Conservation (phyloP, 2,113 vertebrate genomes). For the Cinclus mexicanus region DNA sequence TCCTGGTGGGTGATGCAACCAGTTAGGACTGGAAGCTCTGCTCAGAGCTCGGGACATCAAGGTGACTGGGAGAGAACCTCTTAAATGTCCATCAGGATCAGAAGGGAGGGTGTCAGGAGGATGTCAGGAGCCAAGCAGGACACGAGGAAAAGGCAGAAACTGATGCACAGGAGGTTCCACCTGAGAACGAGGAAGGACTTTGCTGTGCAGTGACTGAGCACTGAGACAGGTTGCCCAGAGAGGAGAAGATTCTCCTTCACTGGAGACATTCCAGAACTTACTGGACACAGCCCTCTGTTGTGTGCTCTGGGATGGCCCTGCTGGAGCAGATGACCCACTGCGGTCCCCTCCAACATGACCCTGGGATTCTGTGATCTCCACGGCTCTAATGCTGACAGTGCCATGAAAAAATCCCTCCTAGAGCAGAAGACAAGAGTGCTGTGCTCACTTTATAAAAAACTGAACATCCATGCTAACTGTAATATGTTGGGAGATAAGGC, state of each 20-base stretch:
- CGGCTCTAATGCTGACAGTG: background rate
- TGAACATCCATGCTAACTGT: background rate
- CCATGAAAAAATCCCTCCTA: background rate
- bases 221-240: background rate
- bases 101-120: background rate
- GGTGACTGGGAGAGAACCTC: background rate
- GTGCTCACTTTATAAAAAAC: background rate
- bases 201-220: fast-evolving
- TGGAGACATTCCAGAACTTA: background rate
- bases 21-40: background rate
- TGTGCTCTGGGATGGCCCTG: background rate
- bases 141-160: background rate
- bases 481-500: background rate
- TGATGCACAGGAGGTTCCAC: background rate
- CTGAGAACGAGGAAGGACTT: background rate
- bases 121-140: background rate
- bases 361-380: background rate
- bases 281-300: background rate
- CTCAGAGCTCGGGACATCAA: background rate
- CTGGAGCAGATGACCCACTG: no score
- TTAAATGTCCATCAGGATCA: background rate
- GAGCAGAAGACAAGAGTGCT: background rate
- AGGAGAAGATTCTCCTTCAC: background rate
- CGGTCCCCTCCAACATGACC: no score
- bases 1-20: background rate